Conservation (phyloP, 2,113 vertebrate genomes). For the Cromileptes altivelis region DNA sequence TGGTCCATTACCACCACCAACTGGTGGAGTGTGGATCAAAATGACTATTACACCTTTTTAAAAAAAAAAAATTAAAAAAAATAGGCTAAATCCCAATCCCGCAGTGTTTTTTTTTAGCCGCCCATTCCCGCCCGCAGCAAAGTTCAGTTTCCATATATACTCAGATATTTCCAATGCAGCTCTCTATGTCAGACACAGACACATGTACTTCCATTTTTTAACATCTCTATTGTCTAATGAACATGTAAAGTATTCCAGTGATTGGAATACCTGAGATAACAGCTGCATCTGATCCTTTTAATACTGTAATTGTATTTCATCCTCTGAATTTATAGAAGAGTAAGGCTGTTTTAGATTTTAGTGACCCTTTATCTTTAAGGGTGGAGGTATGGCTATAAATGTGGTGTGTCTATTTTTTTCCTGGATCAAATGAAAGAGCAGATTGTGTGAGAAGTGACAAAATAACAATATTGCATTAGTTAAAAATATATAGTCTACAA, state of each 20-base stretch:
- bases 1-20: too few species aligned
- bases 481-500: conserved; percentile 19
- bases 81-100: too few species aligned
- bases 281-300: conserved; percentile 21
- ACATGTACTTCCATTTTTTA: not conserved
- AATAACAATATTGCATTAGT: conserved; percentile 3
- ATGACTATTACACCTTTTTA: too few species aligned
- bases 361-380: conserved; percentile 19
- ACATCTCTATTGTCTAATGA: not conserved
- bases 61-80: too few species aligned
- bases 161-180: too few species aligned
- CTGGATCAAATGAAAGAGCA: conserved; percentile 22
- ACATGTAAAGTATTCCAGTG: conserved; percentile 3
- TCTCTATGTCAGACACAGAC: not conserved
- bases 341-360: conserved; percentile 13
- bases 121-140: too few species aligned
- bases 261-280: not conserved
- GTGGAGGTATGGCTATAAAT: conserved; percentile 21
- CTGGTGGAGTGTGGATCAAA: too few species aligned
- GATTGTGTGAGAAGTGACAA: not conserved
- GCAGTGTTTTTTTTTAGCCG: too few species aligned
- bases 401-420: not conserved
- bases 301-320: conserved; percentile 29
- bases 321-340: conserved; percentile 5
- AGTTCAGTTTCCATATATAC: too few species aligned